Conservation (phyloP, 2,113 vertebrate species). For the Narcine bancroftii region DNA sequence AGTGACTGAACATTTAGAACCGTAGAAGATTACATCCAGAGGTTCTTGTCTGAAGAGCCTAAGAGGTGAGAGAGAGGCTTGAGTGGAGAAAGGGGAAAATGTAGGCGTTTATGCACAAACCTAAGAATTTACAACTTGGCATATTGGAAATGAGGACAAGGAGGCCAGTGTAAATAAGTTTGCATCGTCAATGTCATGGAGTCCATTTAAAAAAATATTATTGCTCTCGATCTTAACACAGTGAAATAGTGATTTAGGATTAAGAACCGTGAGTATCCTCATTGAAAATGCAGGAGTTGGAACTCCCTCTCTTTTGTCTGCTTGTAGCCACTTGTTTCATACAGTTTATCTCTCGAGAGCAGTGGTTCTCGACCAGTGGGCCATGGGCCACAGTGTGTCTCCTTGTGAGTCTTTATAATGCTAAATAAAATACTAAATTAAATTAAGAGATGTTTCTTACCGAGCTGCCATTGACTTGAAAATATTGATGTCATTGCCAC, state of each 20-base stretch:
- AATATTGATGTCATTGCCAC: too few relatives aligned
- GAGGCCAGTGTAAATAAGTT: neutral
- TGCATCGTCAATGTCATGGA: neutral
- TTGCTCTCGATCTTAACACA: neutral
- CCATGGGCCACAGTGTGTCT: too few relatives aligned
- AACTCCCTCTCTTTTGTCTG: neutral
- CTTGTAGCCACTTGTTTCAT: neutral
- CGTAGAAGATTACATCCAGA: too few relatives aligned
- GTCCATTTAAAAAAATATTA: neutral
- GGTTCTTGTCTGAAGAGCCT: neutral
- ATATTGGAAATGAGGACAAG: too few relatives aligned
- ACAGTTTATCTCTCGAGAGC: too few relatives aligned
- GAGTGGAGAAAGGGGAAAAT: neutral
- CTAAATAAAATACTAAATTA: too few relatives aligned
- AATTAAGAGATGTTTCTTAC: too few relatives aligned
- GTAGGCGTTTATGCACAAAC: neutral
- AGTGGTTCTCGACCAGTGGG: too few relatives aligned
- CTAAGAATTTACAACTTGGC: neutral
- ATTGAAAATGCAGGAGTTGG: neutral
- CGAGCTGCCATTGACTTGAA: too few relatives aligned
- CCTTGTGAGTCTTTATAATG: too few relatives aligned
- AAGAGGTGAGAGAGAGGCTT: neutral
- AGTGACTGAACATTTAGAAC: neutral
- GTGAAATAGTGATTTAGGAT: neutral
- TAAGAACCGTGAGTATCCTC: neutral